These are phyloP conservation scores for Coracopsis vasa DNA, from an alignment of 2,113 vertebrate genomes.

Conservation along the genomic window DNA sequence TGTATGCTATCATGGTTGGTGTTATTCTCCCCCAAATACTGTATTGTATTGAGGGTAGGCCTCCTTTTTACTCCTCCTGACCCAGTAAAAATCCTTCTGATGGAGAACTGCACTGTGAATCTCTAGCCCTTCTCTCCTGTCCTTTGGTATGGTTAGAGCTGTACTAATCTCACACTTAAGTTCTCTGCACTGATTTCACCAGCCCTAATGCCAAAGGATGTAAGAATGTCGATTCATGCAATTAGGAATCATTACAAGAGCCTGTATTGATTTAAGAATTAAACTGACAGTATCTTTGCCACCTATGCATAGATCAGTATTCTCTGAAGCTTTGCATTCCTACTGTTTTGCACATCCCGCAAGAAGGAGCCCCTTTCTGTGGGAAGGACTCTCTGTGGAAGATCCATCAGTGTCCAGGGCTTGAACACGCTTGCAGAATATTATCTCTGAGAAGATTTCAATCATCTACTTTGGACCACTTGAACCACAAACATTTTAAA, in stretches of 20 bases:
- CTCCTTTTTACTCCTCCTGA: not conserved
- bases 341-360: not conserved
- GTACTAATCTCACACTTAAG: not conserved
- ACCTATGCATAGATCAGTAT: not conserved
- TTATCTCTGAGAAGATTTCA: not conserved
- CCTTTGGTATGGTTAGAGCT: not conserved
- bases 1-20: not conserved
- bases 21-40: not conserved
- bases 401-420: not conserved
- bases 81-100: not conserved
- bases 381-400: not conserved
- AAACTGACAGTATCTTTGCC: not conserved
- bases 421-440: not conserved
- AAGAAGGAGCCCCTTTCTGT: not conserved
- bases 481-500: not conserved
- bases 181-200: not conserved
- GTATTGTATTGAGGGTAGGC: not conserved
- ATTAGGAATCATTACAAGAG: not conserved
- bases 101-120: not conserved
- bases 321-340: not conserved
- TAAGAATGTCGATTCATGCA: not conserved
- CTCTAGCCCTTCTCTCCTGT: not conserved
- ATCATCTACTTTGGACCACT: not conserved
- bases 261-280: not conserved
- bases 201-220: not conserved